Conservation (phyloP, 2,797 vertebrate genomes). For the Enteromius viviparus region DNA sequence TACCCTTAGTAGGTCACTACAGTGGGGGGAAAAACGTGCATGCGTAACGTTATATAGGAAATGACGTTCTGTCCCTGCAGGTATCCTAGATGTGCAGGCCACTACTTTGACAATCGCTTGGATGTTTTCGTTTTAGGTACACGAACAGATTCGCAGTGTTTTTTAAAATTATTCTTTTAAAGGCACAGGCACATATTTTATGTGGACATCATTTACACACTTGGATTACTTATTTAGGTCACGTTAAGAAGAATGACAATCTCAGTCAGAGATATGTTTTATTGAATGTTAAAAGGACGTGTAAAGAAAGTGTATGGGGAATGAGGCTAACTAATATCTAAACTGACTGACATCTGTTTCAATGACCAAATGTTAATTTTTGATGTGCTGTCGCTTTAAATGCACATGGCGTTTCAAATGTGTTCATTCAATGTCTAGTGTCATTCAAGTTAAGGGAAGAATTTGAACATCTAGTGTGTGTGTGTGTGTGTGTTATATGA, state of each 20-base stretch:
- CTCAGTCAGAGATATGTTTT: neutral
- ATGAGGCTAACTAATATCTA: no score
- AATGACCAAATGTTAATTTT: neutral
- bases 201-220: neutral
- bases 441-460: neutral
- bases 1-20: neutral
- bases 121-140: neutral
- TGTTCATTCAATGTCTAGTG: neutral
- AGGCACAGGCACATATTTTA: neutral
- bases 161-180: neutral
- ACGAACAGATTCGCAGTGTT: neutral
- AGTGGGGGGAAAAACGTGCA: neutral
- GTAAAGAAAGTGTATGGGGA: neutral
- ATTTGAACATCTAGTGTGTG: neutral
- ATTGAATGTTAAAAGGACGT: neutral
- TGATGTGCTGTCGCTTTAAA: neutral
- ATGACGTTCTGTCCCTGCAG: neutral
- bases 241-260: neutral
- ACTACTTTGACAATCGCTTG: neutral
- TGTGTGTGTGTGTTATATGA: neutral
- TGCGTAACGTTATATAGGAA: neutral
- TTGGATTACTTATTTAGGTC: neutral
- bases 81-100: neutral
- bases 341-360: neutral
- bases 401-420: neutral